A percentile compares a stretch with the other conserved stretches of the same genome.
phyloP scores from a whole-genome alignment of 2,797 vertebrate genomes.

The Gallinago solitaria region DNA sequence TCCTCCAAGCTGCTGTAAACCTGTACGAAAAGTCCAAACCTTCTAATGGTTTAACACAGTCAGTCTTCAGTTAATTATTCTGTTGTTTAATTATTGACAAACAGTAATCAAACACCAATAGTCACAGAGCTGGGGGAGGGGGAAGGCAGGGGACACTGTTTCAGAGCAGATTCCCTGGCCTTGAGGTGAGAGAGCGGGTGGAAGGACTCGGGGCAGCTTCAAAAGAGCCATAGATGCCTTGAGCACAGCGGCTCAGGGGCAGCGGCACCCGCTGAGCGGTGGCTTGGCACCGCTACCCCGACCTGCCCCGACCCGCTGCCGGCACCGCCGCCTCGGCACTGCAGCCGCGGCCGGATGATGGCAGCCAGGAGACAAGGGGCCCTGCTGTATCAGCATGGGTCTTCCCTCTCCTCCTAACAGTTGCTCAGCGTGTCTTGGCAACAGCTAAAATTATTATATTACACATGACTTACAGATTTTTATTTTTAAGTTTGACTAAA shows the following conservation, averaged over 20 bases:
- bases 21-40: conserved; percentile 1
- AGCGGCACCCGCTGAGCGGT: rapidly evolving
- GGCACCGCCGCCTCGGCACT: rapidly evolving
- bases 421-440: conserved; percentile 57
- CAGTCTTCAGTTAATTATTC: conserved; percentile 19
- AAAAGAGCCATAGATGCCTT: background rate
- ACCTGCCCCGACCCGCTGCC: background rate
- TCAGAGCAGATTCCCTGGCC: background rate
- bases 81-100: conserved; percentile 36
- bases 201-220: background rate
- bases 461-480: conserved; percentile 66
- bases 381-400: background rate
- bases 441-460: conserved; percentile 72
- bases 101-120: background rate
- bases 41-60: background rate
- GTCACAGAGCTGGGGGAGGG: background rate
- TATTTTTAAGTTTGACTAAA: conserved; percentile 53
- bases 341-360: rapidly evolving
- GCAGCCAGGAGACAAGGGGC: conserved; percentile 1
- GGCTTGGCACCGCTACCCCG: rapidly evolving
- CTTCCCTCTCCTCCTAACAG: conserved; percentile 42
- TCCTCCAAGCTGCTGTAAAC: conserved; percentile 44
- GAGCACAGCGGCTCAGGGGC: background rate
- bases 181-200: background rate
- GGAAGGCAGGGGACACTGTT: background rate